These are phyloP conservation scores for Colistium nudipinnis DNA, from an alignment of 2,113 vertebrate genomes.

Conservation along the genomic window DNA sequence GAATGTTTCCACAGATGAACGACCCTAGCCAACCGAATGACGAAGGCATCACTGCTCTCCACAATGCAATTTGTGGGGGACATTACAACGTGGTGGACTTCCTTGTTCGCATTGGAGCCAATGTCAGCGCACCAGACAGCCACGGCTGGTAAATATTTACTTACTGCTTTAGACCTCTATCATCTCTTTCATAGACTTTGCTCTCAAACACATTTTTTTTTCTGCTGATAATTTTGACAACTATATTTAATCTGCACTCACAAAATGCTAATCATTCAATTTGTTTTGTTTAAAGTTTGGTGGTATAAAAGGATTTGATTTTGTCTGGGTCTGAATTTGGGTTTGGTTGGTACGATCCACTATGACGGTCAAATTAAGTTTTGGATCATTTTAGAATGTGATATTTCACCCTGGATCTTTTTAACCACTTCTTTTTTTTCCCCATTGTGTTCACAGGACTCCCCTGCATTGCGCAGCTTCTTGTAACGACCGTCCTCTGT, in stretches of 20 bases:
- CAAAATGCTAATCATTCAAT: neutral
- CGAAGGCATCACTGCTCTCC: slow-evolving; percentile 93
- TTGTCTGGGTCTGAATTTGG: too few relatives aligned
- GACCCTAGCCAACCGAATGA: slow-evolving; percentile 92
- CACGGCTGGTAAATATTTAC: slow-evolving; percentile 87
- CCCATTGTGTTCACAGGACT: slow-evolving; percentile 82
- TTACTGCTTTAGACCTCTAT: neutral
- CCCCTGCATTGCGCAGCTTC: slow-evolving; percentile 91
- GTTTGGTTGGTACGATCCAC: too few relatives aligned
- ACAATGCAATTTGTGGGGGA: slow-evolving; percentile 92
- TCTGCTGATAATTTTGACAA: too few relatives aligned
- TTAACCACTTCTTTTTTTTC: neutral
- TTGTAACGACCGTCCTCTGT: slow-evolving; percentile 88
- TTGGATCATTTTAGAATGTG: neutral
- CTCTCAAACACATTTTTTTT: neutral
- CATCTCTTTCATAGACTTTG: neutral
- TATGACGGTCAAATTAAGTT: too few relatives aligned
- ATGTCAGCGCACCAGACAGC: slow-evolving; percentile 91
- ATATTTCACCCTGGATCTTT: neutral
- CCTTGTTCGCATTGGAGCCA: slow-evolving; percentile 87
- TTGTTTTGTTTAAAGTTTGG: neutral
- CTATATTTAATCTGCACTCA: too few relatives aligned
- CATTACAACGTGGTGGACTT: slow-evolving; percentile 88
- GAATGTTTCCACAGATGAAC: slow-evolving; percentile 79
- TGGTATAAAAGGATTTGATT: neutral